Base-by-base conservation (phyloP, 1,140 invertebrate species). In the Cydia pomonella region DNA sequence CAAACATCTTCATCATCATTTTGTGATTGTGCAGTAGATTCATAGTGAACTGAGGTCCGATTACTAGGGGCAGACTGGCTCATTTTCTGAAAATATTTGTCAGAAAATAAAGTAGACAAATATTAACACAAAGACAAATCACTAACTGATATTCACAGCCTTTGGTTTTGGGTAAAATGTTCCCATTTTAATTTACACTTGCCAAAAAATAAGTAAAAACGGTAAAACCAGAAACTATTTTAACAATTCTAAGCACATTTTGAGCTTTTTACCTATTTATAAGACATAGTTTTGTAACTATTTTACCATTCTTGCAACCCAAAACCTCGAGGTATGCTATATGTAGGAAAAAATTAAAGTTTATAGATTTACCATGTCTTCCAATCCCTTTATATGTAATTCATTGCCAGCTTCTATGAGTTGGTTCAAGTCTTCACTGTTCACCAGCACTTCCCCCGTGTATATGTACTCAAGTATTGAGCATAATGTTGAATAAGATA, bases 401-500 rank as follows among this genome's bases (percentile, higher is more conserved):
- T 84, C 87, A 75, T 82, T 87, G 0, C 85, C 90, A 29, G 88
- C 85, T 6, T 84, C 81, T 33, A 89, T 77, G 3, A 92, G 77
- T 12, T 87, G 85, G 29, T 78, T 78, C 6, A 92, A 74, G 50
- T 84, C 80, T 7, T 91, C 85, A 33, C 81, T 76, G 2, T 80
- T 75, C 6, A 92, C 82, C 53, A 83, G 62, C 5, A 91, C 88
- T 79, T 91, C 86, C 6, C 89, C 89, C 0, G 85, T 89, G 73
- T 91, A 91, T 13, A 91, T 80, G 59, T 91, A 91, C 71, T 91
- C 85, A 69, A 91, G 63, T 73, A 91, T 83, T 18, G 82, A 75
- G 73, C 82, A 82, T 25, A 91, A 73, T 29, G 84, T 89, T 53
- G 74, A 77, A 63, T 87, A 82, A 44, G 84, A 86, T 64, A 90